Conservation (phyloP, 2,797 vertebrate species). For the Sebastes glaucus region DNA sequence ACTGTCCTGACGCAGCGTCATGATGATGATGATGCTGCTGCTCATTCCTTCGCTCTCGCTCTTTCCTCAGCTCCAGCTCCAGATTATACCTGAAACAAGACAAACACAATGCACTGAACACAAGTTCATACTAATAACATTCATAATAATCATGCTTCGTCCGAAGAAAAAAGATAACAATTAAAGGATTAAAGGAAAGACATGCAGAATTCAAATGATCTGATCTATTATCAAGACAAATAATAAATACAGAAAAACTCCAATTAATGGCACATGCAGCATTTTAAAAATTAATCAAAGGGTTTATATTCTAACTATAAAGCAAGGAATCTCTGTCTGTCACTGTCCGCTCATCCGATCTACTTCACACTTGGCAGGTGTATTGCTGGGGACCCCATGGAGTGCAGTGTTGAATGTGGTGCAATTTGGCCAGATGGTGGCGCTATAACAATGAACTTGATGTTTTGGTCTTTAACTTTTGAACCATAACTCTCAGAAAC, state of each 20-base stretch:
- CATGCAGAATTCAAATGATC: neutral
- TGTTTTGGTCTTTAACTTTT: too few relatives aligned
- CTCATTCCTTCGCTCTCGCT: conserved; percentile 73
- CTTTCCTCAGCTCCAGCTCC: conserved; percentile 87
- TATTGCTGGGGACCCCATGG: too few relatives aligned
- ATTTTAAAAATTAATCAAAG: neutral
- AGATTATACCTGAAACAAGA: conserved; percentile 78
- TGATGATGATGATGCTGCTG: conserved; percentile 24
- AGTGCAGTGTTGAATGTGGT: too few relatives aligned
- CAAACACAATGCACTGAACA: neutral
- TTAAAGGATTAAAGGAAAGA: neutral
- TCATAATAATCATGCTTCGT: neutral
- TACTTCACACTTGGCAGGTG: too few relatives aligned
- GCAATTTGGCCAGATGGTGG: too few relatives aligned
- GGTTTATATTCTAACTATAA: too few relatives aligned
- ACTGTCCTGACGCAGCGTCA: conserved; percentile 39
- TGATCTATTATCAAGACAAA: neutral
- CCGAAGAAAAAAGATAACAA: neutral
- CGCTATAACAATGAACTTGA: too few relatives aligned
- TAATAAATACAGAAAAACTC: neutral
- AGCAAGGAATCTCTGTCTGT: too few relatives aligned
- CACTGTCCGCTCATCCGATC: too few relatives aligned
- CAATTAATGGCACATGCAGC: too few relatives aligned
- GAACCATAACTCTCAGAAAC: accelerated
- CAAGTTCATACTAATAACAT: neutral